Evolutionary conservation across 1,140 invertebrate genomes (phyloP), one percentile per base, ranked within the genome.

Genomic region (Archivesica marissinica): DNA sequence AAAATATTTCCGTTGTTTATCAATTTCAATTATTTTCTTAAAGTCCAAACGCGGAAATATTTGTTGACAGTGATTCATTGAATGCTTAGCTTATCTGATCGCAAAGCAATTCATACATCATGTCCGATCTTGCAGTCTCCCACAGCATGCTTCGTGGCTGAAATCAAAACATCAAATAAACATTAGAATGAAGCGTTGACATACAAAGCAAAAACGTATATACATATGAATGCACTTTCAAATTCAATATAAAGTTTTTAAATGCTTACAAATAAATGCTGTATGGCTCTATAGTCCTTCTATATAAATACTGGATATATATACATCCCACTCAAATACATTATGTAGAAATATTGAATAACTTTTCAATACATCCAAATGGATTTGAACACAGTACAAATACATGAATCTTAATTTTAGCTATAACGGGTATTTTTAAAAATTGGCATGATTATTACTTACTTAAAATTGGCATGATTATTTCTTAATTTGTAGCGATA

Each of bases 201-300:
- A 41, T 50, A 52, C 68, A 72, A 72, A 44, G 41, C 1, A 72
- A 38, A 68, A 72, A 33, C 39, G 2, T 25, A 66, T 64, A 66
- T 33, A 79, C 38, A 79, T 61, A 64, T 66, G 77, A 79, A 79
- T 79, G 68, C 38, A 41, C 56, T 79, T 68, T 79, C 61, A 79
- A 79, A 68, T 23, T n/a, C 39, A 64, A 66, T 79, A 79, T 25
- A 79, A 79, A 79, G 15, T 61, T 79, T 66, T 79, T 79, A 79
- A 61, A 44, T 50, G 59, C 38, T 68, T 64, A 35, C 25, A 79
- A 79, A 68, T 61, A 61, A 79, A 30, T 79, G 44, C 30, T 44
- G 66, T 47, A 72, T 44, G 50, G 50, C 68, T 20, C 15, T 50
- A 28, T 52, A 72, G 15, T 13, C 35, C 39, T 25, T 38, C 50